Percentiles rank a stretch among this genome's conserved stretches.
phyloP scores from a whole-genome alignment of 2,113 vertebrate species.

The Smithornis capensis region DNA sequence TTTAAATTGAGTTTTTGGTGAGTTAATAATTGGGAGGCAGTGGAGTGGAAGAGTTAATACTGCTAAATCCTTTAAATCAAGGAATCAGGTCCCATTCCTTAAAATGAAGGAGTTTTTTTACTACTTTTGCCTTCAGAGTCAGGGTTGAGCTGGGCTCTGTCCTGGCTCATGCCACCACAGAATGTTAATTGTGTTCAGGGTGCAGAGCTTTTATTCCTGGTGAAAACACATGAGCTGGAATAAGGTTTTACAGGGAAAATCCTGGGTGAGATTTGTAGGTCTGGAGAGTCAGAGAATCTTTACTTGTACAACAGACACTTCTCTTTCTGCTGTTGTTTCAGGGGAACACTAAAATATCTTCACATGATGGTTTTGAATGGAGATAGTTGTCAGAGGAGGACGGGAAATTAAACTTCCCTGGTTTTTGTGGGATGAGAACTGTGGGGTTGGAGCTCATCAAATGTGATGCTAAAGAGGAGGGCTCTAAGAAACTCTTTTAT shows the following conservation, averaged over 20 bases:
- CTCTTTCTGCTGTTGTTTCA: neutral
- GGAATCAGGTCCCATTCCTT: neutral
- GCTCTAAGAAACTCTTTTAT: slow-evolving; percentile 6
- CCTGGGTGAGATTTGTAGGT: neutral
- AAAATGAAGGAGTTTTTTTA: neutral
- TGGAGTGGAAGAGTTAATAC: neutral
- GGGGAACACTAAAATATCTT: neutral
- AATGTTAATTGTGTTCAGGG: slow-evolving; percentile 10
- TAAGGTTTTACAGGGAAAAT: neutral
- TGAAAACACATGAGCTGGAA: neutral
- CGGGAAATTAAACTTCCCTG: neutral
- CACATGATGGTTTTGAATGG: neutral
- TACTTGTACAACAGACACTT: neutral
- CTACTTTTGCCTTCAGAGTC: neutral
- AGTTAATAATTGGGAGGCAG: neutral
- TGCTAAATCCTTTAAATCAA: neutral
- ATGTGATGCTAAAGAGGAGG: neutral
- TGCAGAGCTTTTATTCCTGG: neutral
- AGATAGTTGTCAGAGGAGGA: neutral
- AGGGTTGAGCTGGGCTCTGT: neutral
- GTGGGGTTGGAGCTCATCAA: neutral
- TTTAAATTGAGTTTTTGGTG: neutral
- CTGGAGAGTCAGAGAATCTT: neutral
- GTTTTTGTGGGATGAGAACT: neutral
- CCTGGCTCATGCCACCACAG: neutral